Percentiles rank a stretch among this genome's conserved stretches.
Evolutionary conservation across 2,797 vertebrate genomes (phyloP).

Genomic region (Morus bassanus): DNA sequence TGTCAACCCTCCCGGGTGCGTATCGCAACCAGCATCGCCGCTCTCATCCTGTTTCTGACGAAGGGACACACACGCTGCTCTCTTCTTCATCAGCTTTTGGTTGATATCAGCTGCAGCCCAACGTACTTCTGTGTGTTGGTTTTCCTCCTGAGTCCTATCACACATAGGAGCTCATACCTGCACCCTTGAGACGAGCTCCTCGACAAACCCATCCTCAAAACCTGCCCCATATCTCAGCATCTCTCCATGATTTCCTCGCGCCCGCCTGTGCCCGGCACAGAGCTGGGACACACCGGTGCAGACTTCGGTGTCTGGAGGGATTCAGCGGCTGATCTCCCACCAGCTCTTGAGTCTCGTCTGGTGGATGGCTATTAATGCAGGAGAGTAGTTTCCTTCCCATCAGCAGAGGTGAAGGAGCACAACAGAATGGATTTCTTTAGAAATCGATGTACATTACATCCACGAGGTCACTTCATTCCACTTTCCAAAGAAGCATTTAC

Average conservation of each 20-base stretch:
- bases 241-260: accelerated
- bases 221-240: accelerated
- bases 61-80: not conserved
- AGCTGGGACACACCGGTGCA: not conserved
- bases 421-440: not conserved
- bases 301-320: not conserved
- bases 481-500: not conserved
- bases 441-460: accelerated
- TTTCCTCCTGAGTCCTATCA: accelerated
- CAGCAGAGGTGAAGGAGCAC: not conserved
- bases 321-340: not conserved
- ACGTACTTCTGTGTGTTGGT: accelerated
- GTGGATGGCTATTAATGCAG: not conserved
- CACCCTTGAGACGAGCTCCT: not conserved
- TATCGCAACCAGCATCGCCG: not conserved
- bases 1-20: not conserved
- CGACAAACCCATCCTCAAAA: not conserved
- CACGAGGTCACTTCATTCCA: not conserved
- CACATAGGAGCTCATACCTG: accelerated
- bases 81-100: not conserved
- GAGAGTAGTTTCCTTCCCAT: not conserved
- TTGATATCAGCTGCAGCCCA: not conserved
- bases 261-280: accelerated
- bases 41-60: accelerated
- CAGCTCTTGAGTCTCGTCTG: accelerated